Conservation (phyloP, 2,797 vertebrate species). For the Myiotriccus ornatus region DNA sequence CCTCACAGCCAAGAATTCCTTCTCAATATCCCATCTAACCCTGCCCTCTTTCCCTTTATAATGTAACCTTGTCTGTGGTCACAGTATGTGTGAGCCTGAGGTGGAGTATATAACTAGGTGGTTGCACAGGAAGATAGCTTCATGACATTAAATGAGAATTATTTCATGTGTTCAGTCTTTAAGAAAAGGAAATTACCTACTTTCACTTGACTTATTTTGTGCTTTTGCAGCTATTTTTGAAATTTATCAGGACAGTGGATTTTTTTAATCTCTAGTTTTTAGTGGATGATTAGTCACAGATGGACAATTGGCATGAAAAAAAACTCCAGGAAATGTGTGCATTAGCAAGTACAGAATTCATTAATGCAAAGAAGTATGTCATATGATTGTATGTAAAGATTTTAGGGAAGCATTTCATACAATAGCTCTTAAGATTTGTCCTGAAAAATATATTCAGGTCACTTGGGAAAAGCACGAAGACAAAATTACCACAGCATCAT, state of each 20-base stretch:
- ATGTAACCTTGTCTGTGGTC: background rate
- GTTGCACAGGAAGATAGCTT: background rate
- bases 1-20: background rate
- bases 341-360: background rate
- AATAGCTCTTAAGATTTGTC: background rate
- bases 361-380: background rate
- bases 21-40: fast-evolving
- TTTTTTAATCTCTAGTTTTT: background rate
- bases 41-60: background rate
- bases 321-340: background rate
- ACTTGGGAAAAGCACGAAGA: background rate
- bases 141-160: background rate
- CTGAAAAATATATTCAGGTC: background rate
- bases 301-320: background rate
- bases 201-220: background rate
- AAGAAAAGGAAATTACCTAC: background rate
- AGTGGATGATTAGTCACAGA: background rate
- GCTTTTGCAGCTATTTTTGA: background rate
- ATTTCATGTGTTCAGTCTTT: background rate
- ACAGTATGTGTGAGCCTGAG: background rate
- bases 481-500: background rate
- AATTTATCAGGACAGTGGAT: background rate
- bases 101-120: background rate
- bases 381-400: background rate
- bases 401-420: background rate